phyloP scores from a whole-genome alignment of 2,113 vertebrate genomes.

The Pao palembangensis region DNA sequence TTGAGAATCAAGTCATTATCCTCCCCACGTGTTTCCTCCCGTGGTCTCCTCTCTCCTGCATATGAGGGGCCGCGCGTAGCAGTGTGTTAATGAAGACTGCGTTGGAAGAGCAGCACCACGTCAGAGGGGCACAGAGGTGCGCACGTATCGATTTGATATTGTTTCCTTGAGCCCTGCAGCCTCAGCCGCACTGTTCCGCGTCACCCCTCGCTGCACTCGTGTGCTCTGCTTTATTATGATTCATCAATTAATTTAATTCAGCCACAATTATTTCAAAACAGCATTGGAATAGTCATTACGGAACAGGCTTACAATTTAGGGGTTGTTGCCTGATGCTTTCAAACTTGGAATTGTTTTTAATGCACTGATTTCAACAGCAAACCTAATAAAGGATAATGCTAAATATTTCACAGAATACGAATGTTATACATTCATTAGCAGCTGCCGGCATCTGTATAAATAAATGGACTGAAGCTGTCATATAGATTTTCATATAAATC shows the following conservation, averaged over 20 bases:
- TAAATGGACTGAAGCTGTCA: slow-evolving; percentile 48
- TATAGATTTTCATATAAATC: slow-evolving; percentile 34
- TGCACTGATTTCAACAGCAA: slow-evolving; percentile 14
- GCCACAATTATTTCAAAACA: slow-evolving; percentile 4
- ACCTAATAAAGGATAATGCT: slow-evolving; percentile 40
- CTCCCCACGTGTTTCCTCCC: slow-evolving; percentile 30
- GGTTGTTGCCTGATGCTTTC: slow-evolving; percentile 15
- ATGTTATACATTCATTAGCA: slow-evolving; percentile 49
- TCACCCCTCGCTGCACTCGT: slow-evolving; percentile 23
- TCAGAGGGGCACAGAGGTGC: slow-evolving; percentile 49
- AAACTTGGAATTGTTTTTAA: slow-evolving; percentile 16
- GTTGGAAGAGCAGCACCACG: slow-evolving; percentile 48
- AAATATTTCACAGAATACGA: slow-evolving; percentile 61
- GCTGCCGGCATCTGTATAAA: slow-evolving; percentile 45
- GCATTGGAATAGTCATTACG: slow-evolving; percentile 6
- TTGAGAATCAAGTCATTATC: slow-evolving; percentile 27
- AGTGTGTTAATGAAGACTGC: slow-evolving; percentile 61
- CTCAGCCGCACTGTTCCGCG: background rate
- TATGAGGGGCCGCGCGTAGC: slow-evolving; percentile 48
- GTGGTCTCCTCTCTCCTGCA: slow-evolving; percentile 48
- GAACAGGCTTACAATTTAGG: slow-evolving; percentile 10
- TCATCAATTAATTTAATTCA: background rate
- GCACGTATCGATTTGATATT: slow-evolving; percentile 66
- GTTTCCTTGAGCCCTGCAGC: slow-evolving; percentile 62
- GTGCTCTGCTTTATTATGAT: slow-evolving; percentile 3